phyloP scores from a whole-genome alignment of 2,797 vertebrate species.

The Melanotaenia boesemani region DNA sequence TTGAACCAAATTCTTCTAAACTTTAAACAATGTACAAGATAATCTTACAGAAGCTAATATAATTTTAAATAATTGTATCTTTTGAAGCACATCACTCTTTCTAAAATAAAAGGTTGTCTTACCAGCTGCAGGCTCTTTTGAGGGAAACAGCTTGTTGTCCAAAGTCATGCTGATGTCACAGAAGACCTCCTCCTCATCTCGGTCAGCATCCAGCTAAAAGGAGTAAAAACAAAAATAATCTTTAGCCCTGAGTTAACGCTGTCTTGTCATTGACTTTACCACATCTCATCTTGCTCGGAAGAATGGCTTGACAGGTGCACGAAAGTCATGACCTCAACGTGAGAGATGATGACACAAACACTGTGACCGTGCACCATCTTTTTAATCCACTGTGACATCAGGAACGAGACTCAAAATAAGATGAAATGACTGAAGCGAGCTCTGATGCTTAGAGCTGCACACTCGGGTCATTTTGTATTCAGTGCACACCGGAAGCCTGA shows the following conservation, averaged over 20 bases:
- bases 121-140: constrained; percentile 90
- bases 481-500: constrained; percentile 28
- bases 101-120: constrained; percentile 55
- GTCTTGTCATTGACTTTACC: neutral
- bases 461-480: constrained; percentile 44
- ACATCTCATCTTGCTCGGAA: neutral
- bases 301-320: neutral
- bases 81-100: neutral
- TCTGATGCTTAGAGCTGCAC: constrained; percentile 17
- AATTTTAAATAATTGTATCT: neutral
- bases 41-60: neutral
- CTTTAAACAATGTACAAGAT: neutral
- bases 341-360: neutral
- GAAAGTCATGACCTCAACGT: constrained; percentile 28
- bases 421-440: constrained; percentile 32
- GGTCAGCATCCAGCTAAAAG: constrained; percentile 92
- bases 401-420: constrained; percentile 31
- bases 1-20: neutral
- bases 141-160: constrained; percentile 93
- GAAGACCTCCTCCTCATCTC: constrained; percentile 97
- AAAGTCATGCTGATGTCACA: constrained; percentile 93
- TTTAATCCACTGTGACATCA: constrained; percentile 35
- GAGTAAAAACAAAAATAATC: constrained; percentile 5
- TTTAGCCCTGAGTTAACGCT: neutral
- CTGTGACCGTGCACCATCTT: neutral